Evolutionary conservation across 2,888 invertebrate genomes (phyloP), one percentile per base, ranked within the genome.

Genomic region (Eupelmus urozonus): DNA sequence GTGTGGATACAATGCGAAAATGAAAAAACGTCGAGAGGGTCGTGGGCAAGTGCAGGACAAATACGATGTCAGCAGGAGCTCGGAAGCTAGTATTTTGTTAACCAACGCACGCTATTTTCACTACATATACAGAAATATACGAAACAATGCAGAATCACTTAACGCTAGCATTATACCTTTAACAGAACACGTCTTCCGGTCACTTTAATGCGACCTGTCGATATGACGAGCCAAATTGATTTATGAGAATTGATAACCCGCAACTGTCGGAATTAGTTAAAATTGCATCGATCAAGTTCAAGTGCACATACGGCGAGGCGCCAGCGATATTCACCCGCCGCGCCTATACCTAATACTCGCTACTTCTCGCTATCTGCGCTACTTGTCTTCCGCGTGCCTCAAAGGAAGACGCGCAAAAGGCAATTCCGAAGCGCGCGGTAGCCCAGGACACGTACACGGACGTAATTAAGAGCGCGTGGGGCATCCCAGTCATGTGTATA

Each of bases 191-290:
- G n/a, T n/a, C n/a, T n/a, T n/a, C n/a, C n/a, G n/a, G n/a, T n/a
- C n/a, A n/a, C n/a, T n/a, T n/a, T n/a, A n/a, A n/a, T n/a, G n/a
- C n/a, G n/a, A n/a, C n/a, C n/a, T n/a, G n/a, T 55, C 63, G 51
- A 71, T 71, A 23, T 23, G 34, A 18, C 25, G 45, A n/a, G 45
- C 57, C 18, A 74, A 51, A 63, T 55, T 62, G 60, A 57, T 59
- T 76, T 53, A 62, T 76, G 53, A 62, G 62, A 69, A 76, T 62
- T 76, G 76, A 76, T 69, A 76, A 29, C 63, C 7, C 27, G 11
- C 29, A 29, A 45, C 23, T n/a, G 42, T 20, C 23, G 25, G 53
- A 75, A 75, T 69, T 49, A 40, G 69, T 45, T 49, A 45, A 57
- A 55, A 63, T 76, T 45, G 45, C 76, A 53, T 45, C 62, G 9